Percentiles rank a stretch among this genome's conserved stretches.
Evolutionary conservation across 2,797 vertebrate species (phyloP).

Genomic region (Chromis chromis): DNA sequence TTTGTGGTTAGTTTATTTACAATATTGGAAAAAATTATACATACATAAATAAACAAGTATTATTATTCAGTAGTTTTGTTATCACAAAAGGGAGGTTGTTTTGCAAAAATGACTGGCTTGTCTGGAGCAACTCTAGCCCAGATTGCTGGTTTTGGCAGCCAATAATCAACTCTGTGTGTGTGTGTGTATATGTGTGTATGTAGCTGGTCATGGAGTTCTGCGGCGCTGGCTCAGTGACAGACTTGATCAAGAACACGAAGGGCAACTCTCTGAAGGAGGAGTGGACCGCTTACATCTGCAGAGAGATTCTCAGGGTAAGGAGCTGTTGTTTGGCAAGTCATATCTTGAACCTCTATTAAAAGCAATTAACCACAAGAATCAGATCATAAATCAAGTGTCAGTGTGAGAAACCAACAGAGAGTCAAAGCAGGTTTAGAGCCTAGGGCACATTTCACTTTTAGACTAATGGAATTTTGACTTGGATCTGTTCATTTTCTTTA

Average conservation of each 20-base stretch:
- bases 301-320: constrained; percentile 93
- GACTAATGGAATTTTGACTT: too few relatives aligned
- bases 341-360: not conserved
- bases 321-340: not conserved
- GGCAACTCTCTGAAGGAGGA: constrained; percentile 94
- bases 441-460: too few relatives aligned
- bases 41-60: not conserved
- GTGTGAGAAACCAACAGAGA: too few relatives aligned
- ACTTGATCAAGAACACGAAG: constrained; percentile 96
- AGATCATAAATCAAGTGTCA: too few relatives aligned
- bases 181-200: constrained; percentile 8
- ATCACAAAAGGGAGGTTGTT: not conserved
- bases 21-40: too few relatives aligned
- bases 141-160: not conserved
- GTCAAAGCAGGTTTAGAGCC: too few relatives aligned
- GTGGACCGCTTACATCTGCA: constrained; percentile 96
- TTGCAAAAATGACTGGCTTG: not conserved
- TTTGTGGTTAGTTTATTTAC: not conserved
- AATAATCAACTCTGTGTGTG: constrained; percentile 11
- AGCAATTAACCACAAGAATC: not conserved
- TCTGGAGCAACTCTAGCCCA: not conserved
- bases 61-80: not conserved
- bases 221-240: constrained; percentile 94
- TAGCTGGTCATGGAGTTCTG: constrained; percentile 99
- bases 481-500: too few relatives aligned